Percentiles rank a stretch among this genome's conserved stretches.
These are phyloP conservation scores for Trididemnum nubilum DNA, from an alignment of 23 tunicate genomes.

Conservation along the genomic window DNA sequence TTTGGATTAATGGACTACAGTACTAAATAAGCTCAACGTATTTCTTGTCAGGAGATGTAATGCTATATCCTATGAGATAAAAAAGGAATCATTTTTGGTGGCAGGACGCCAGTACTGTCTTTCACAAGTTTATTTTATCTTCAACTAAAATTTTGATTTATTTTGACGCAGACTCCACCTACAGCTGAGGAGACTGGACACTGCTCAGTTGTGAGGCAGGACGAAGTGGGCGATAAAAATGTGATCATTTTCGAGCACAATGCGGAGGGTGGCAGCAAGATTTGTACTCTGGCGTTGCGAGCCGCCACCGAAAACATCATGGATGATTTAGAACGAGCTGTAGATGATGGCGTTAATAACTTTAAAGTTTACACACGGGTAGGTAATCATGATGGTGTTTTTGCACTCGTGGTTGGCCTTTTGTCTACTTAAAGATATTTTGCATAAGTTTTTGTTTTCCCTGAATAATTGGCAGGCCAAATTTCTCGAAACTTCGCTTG, in stretches of 20 bases:
- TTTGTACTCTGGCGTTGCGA: conserved; percentile 87
- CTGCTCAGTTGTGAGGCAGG: conserved; percentile 79
- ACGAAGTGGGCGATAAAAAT: conserved; percentile 88
- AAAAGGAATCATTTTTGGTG: too few species aligned
- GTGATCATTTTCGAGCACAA: conserved; percentile 78
- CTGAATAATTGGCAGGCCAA: neutral
- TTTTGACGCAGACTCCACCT: conserved; percentile 75
- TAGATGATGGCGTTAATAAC: conserved; percentile 99
- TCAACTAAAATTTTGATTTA: too few species aligned
- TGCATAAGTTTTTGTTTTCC: neutral
- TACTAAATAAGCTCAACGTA: too few species aligned
- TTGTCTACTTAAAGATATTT: too few species aligned
- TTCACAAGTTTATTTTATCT: too few species aligned
- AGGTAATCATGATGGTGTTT: too few species aligned
- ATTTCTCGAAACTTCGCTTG: too few species aligned
- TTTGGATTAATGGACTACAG: too few species aligned
- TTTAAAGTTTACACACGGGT: conserved; percentile 92
- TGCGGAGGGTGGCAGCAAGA: conserved; percentile 52
- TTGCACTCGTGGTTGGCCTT: too few species aligned
- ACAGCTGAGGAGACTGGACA: conserved; percentile 89
- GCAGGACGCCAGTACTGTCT: too few species aligned
- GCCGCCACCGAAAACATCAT: conserved; percentile 87
- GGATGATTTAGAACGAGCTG: conserved; percentile 98
- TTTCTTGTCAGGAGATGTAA: too few species aligned
- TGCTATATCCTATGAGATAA: too few species aligned